Evolutionary conservation across 2,113 vertebrate genomes (phyloP).

Genomic region (Tragelaphus scriptus): DNA sequence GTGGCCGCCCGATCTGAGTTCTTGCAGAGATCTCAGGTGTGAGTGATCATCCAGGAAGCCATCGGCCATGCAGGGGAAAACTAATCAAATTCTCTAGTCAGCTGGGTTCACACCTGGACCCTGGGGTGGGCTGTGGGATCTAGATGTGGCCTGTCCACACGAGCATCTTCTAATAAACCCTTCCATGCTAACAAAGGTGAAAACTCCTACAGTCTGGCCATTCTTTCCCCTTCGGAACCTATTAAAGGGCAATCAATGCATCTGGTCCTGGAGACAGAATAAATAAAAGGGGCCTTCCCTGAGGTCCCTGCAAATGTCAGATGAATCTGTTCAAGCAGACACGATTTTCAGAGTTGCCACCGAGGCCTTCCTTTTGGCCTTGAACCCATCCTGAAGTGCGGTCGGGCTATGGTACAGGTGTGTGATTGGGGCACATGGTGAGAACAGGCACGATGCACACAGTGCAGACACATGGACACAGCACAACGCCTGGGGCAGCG

Average conservation of each 20-base stretch:
- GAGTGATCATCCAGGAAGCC: slow-evolving; percentile 25
- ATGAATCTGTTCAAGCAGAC: not conserved
- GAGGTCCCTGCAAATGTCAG: not conserved
- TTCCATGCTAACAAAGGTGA: not conserved
- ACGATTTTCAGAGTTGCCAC: not conserved
- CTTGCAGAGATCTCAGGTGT: slow-evolving; percentile 17
- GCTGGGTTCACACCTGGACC: slow-evolving; percentile 50
- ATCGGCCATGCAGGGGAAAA: not conserved
- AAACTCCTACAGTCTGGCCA: not conserved
- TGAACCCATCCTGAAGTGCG: not conserved
- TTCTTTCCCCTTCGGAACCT: not conserved
- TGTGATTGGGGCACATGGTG: rapidly evolving
- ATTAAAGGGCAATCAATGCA: not conserved
- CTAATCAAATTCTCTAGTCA: not conserved
- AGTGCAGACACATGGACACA: rapidly evolving
- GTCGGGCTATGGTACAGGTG: rapidly evolving
- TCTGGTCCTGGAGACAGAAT: not conserved
- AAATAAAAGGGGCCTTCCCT: not conserved
- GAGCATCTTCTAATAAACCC: not conserved
- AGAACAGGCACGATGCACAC: not conserved
- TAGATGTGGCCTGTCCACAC: slow-evolving; percentile 29
- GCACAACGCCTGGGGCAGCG: rapidly evolving
- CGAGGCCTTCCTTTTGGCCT: not conserved
- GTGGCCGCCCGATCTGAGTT: not conserved
- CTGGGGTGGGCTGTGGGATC: not conserved